phyloP scores from a whole-genome alignment of 2,797 vertebrate genomes.

The Chelon labrosus region DNA sequence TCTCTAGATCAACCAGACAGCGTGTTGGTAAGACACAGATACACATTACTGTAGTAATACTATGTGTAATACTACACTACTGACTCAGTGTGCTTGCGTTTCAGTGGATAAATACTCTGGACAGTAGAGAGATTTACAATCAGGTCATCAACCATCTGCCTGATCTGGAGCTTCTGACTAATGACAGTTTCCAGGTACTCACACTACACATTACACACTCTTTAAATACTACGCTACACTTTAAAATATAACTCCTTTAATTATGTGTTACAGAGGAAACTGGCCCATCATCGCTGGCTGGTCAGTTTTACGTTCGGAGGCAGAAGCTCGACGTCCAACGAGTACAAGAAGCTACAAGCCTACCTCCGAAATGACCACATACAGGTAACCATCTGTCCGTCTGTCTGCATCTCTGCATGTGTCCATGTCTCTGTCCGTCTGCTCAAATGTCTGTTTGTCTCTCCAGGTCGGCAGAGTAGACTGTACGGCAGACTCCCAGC shows the following conservation, averaged over 20 bases:
- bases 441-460: constrained; percentile 47
- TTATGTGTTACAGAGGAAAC: constrained; percentile 80
- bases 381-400: constrained; percentile 84
- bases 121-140: constrained; percentile 93
- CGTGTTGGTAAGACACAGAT: constrained; percentile 86
- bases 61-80: background rate
- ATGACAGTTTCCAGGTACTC: constrained; percentile 87
- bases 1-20: constrained; percentile 88
- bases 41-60: background rate
- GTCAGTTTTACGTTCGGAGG: constrained; percentile 92
- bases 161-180: constrained; percentile 89
- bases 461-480: constrained; percentile 92
- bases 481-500: constrained; percentile 84
- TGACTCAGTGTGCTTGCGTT: constrained; percentile 42
- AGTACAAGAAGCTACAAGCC: constrained; percentile 93
- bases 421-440: background rate
- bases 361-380: constrained; percentile 92
- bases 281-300: constrained; percentile 94
- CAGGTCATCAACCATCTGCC: constrained; percentile 91
- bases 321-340: constrained; percentile 77
- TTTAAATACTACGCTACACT: too few species aligned
- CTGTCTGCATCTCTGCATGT: background rate
- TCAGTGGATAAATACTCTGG: constrained; percentile 93
- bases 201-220: background rate
- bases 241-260: background rate